A percentile compares a stretch with the other conserved stretches of the same genome.
Conservation (phyloP, 1,140 invertebrate species). For the Aphelinus certus region DNA sequence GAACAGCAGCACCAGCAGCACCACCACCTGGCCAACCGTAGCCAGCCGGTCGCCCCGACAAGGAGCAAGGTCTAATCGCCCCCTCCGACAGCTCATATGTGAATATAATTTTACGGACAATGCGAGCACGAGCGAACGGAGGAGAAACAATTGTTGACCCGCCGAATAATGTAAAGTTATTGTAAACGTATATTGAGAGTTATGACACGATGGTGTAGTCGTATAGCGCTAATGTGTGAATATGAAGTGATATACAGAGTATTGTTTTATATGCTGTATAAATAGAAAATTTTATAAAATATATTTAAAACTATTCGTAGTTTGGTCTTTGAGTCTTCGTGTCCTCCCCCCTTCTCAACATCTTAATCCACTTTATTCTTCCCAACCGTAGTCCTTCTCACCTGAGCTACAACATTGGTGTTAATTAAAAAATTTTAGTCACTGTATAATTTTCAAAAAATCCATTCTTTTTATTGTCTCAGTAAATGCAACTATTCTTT, state of each 20-base stretch:
- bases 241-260: slow-evolving; percentile 66
- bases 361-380: neutral
- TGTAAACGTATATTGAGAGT: slow-evolving; percentile 51
- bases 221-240: slow-evolving; percentile 65
- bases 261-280: slow-evolving; percentile 68
- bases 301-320: slow-evolving; percentile 61
- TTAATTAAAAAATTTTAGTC: too few species aligned
- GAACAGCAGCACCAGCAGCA: slow-evolving; percentile 47
- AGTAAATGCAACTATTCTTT: too few species aligned
- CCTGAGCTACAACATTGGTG: too few species aligned
- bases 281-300: slow-evolving; percentile 67
- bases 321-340: slow-evolving; percentile 31
- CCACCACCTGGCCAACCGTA: slow-evolving; percentile 43
- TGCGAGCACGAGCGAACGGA: neutral
- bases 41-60: slow-evolving; percentile 14
- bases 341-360: neutral
- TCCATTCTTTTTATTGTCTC: too few species aligned
- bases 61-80: slow-evolving; percentile 22
- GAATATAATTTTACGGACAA: too few species aligned
- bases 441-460: too few species aligned
- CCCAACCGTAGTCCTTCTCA: too few species aligned
- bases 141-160: slow-evolving; percentile 48
- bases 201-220: slow-evolving; percentile 50
- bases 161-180: slow-evolving; percentile 63
- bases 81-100: too few species aligned